Percentiles rank a stretch among this genome's conserved stretches.
Evolutionary conservation across 2,888 invertebrate species (phyloP).

Genomic region (Lithophane ornitopus): DNA sequence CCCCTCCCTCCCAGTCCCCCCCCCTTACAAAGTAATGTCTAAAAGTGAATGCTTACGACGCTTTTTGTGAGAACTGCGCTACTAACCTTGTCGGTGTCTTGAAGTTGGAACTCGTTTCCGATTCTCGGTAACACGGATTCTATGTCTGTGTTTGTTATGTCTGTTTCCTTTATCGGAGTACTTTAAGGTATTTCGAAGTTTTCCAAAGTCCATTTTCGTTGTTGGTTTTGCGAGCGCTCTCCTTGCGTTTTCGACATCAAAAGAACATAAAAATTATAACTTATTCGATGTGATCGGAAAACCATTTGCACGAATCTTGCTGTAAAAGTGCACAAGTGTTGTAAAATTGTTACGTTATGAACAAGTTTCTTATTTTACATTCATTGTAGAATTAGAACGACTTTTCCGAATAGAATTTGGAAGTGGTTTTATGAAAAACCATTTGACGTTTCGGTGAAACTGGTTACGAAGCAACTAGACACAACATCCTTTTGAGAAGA

Average conservation of each 20-base stretch:
- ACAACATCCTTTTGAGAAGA: neutral
- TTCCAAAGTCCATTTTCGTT: slow-evolving; percentile 22
- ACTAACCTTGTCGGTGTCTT: slow-evolving; percentile 61
- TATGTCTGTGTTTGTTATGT: slow-evolving; percentile 42
- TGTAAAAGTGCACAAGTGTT: slow-evolving; percentile 23
- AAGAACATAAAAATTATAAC: slow-evolving; percentile 49
- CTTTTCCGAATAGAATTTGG: neutral
- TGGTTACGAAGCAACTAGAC: neutral
- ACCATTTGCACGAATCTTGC: slow-evolving; percentile 31
- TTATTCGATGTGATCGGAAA: slow-evolving; percentile 44
- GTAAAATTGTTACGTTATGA: slow-evolving; percentile 26
- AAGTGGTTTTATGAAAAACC: neutral
- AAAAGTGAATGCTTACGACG: slow-evolving; percentile 65
- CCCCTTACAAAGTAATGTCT: slow-evolving; percentile 60
- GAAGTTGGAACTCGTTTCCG: slow-evolving; percentile 55
- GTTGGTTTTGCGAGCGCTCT: slow-evolving; percentile 14
- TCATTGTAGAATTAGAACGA: neutral
- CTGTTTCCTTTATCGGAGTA: slow-evolving; percentile 37
- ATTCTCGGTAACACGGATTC: slow-evolving; percentile 45
- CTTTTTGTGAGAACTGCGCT: slow-evolving; percentile 58
- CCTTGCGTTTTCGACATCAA: slow-evolving; percentile 15
- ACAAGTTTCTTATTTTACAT: slow-evolving; percentile 21
- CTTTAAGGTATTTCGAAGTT: slow-evolving; percentile 32
- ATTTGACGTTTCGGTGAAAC: neutral
- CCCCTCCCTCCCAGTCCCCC: slow-evolving; percentile 14